phyloP scores from a whole-genome alignment of 1,140 invertebrate species.

The Drosophila guanche region DNA sequence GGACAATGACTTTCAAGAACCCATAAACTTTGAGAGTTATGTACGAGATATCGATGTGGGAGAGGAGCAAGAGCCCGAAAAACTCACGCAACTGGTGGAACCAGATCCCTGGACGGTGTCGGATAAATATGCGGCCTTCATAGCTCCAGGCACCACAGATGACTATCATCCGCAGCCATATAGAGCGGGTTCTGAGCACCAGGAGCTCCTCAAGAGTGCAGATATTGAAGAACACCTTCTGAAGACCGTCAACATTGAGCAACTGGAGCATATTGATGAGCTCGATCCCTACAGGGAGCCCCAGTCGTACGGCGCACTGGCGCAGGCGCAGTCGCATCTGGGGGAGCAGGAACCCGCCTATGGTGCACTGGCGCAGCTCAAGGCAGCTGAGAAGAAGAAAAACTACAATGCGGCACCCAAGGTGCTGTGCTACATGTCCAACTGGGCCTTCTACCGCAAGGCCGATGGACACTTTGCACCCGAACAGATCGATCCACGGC shows the following conservation, averaged over 20 bases:
- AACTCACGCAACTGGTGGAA: constrained; percentile 27
- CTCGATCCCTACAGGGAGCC: constrained; percentile 52
- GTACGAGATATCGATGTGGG: constrained; percentile 29
- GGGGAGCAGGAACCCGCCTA: constrained; percentile 35
- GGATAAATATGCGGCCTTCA: constrained; percentile 84
- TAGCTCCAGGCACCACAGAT: constrained; percentile 35
- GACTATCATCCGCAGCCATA: constrained; percentile 62
- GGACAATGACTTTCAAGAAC: constrained; percentile 20
- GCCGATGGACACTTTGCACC: constrained; percentile 93
- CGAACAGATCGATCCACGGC: constrained; percentile 90
- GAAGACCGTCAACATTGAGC: constrained; percentile 51
- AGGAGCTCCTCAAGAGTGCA: constrained; percentile 62
- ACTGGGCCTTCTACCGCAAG: constrained; percentile 94
- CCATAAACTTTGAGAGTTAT: constrained; percentile 13
- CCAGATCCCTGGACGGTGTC: constrained; percentile 63
- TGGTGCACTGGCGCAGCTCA: constrained; percentile 57
- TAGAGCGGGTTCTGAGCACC: constrained; percentile 71
- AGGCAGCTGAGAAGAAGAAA: constrained; percentile 41
- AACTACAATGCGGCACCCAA: constrained; percentile 67
- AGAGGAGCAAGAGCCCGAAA: constrained; percentile 26
- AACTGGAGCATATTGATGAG: constrained; percentile 65
- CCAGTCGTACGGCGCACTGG: constrained; percentile 56
- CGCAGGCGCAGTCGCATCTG: constrained; percentile 26
- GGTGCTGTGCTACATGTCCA: constrained; percentile 94
- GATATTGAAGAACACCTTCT: constrained; percentile 47